Base-by-base conservation (phyloP, 2,113 vertebrate genomes). In the Chauna torquata region DNA sequence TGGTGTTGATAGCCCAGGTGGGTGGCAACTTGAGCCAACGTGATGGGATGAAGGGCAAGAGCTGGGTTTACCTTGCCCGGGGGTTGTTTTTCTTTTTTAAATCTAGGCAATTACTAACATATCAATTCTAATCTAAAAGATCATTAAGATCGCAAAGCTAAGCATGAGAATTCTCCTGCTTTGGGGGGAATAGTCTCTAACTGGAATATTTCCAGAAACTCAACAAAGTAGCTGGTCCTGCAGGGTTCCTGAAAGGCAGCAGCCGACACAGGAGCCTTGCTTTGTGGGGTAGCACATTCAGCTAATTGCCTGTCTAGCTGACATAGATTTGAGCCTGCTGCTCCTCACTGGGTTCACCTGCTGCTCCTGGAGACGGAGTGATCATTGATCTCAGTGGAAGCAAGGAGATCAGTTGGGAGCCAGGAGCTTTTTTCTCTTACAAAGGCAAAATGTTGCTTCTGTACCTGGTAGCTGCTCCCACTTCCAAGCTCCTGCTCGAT, bases 371-470 rank as follows among this genome's bases (percentile, higher is more conserved):
- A 91, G 84, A 30, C 69, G 54, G 68, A 23, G 12, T 8, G 34
- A 49, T 77, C 89, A 74, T 38, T 92, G 92, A 92, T 94, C 84
- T 92, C 92, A 66, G 77, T 32, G 61, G 69, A 74, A 89, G 55
- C 54, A 77, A 74, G 68, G 34, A 88, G 62, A 89, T 88, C 71
- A 54, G 1, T 25, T 81, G 77, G 55, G 40, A 96, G 36, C 55
- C 72, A 58, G 72, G 13, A 92, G 57, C 4, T 14, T 55, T 69
- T 78, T 79, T 47, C 58, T 28, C 85, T 88, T 79, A 80, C 0
- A 1, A 77, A 94, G 54, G 71, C 68, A 88, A 92, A 71, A 69
- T 65, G 64, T 88, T 88, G 30, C 45, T 91, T 47, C 65, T 5
- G 6, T 71, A 81, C 38, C 34, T 66, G 27, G 7, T 65, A 59